phyloP scores from a whole-genome alignment of 1,140 invertebrate species.

The Drosophila nigromelanica region DNA sequence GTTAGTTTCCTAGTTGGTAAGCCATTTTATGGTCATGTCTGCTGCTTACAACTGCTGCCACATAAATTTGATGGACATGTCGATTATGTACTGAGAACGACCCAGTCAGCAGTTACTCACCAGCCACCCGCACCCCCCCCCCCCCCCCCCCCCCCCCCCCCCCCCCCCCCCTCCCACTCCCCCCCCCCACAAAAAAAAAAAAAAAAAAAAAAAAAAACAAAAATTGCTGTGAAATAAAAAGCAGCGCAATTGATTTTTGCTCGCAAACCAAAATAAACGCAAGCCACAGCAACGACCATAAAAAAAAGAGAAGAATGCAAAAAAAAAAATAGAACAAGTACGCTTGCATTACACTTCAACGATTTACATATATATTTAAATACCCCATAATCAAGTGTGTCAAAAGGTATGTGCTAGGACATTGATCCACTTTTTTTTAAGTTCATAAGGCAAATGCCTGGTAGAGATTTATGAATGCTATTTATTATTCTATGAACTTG shows the following conservation, averaged over 20 bases:
- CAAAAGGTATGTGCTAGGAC: slow-evolving; percentile 6
- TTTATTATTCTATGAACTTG: not conserved
- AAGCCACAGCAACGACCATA: slow-evolving; percentile 25
- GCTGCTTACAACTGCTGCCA: slow-evolving; percentile 46
- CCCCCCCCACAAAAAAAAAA: too few relatives aligned
- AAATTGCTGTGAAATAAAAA: slow-evolving; percentile 46
- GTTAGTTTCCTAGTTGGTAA: slow-evolving; percentile 68
- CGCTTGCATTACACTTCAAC: slow-evolving; percentile 36
- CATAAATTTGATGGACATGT: slow-evolving; percentile 80
- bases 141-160: too few relatives aligned
- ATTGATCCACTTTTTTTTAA: not conserved
- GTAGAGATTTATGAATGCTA: not conserved
- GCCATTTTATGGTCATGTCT: slow-evolving; percentile 74
- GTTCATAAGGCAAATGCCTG: too few relatives aligned
- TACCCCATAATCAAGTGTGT: slow-evolving; percentile 12
- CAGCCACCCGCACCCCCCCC: not conserved
- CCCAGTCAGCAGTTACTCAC: slow-evolving; percentile 36
- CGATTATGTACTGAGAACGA: slow-evolving; percentile 72
- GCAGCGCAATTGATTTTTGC: slow-evolving; percentile 46
- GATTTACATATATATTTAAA: slow-evolving; percentile 28
- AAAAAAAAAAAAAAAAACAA: too few relatives aligned
- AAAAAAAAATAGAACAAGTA: not conserved
- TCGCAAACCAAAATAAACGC: slow-evolving; percentile 21
- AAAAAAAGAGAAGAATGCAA: slow-evolving; percentile 18
- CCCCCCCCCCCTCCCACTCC: not conserved